Base-by-base conservation (phyloP, 2,888 invertebrate species). In the Pyrrhosoma nymphula region DNA sequence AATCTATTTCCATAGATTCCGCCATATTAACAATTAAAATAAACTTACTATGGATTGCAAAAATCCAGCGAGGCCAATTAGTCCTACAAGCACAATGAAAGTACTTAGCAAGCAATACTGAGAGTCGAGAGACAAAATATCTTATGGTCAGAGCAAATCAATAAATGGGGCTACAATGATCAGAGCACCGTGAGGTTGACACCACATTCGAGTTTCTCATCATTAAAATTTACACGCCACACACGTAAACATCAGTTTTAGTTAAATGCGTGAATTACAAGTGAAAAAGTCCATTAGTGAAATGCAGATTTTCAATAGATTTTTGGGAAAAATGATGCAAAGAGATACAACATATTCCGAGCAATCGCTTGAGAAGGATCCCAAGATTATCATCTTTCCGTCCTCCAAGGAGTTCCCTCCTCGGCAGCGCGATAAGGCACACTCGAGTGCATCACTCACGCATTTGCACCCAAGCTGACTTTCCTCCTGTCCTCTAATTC, bases 401-500 rank as follows among this genome's bases (percentile, higher is more conserved):
- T n/a, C n/a, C n/a, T n/a, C n/a, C n/a, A n/a, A n/a, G n/a, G n/a
- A n/a, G n/a, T 35, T 3, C 35, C 82, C 16, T 82, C 69, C 6
- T 4, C 16, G 16, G 35, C n/a, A n/a, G n/a, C n/a, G n/a, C n/a
- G n/a, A n/a, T n/a, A n/a, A n/a, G n/a, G n/a, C n/a, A n/a, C n/a
- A n/a, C n/a, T n/a, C n/a, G 63, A 23, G 63, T 23, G 8, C 63
- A 82, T 35, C 14, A 14, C 18, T 82, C 16, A 82, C 14, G 30
- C 35, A 82, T 35, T 82, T 0, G 35, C 35, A 82, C 63, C 47
- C 18, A 93, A 23, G 47, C 95, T 35, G 20, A 69, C 47, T 91
- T 95, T 96, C 95, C 98, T 97, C 96, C 98, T 97, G 0, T 97
- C 96, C 96, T 98, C 98, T 97, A 98, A 98, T 35, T 97, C 96